Percentiles rank a stretch among this genome's conserved stretches.
These are phyloP conservation scores for Pyrocephalus nanus DNA, from an alignment of 2,797 vertebrate genomes.

Conservation along the genomic window DNA sequence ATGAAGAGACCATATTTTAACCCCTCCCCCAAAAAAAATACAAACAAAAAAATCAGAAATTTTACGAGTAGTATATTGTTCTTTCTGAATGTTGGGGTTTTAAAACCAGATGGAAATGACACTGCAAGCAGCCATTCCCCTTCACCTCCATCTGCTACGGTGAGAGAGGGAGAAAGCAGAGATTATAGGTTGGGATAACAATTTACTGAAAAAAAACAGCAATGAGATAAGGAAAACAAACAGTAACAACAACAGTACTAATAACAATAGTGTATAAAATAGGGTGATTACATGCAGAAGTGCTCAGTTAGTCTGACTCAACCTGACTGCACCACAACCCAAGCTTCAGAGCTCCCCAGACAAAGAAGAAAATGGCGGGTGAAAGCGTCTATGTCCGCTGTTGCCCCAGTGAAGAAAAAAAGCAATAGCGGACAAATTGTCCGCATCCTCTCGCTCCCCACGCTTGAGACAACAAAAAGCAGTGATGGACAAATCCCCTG, in stretches of 20 bases:
- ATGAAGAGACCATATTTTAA: background rate
- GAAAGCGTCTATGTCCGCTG: accelerated
- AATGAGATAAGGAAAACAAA: background rate
- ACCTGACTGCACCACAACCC: accelerated
- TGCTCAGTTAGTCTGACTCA: background rate
- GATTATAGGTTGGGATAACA: background rate
- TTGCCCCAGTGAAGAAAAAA: background rate
- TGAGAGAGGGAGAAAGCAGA: background rate
- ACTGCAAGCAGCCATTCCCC: background rate
- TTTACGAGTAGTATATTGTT: background rate
- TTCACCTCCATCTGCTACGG: background rate
- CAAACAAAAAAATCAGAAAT: background rate
- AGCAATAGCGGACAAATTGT: background rate
- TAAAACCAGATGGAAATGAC: background rate
- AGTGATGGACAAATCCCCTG: accelerated
- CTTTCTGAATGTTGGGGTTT: background rate
- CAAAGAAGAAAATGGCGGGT: background rate
- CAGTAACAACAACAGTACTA: background rate
- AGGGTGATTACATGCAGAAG: background rate
- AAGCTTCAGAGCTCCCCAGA: background rate
- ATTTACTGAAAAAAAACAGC: background rate
- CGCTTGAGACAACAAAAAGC: background rate
- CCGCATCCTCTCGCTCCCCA: accelerated
- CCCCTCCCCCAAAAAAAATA: accelerated
- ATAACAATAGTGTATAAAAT: background rate